Conservation (phyloP, 2,888 invertebrate genomes). For the Lasioglossum zephyrum region DNA sequence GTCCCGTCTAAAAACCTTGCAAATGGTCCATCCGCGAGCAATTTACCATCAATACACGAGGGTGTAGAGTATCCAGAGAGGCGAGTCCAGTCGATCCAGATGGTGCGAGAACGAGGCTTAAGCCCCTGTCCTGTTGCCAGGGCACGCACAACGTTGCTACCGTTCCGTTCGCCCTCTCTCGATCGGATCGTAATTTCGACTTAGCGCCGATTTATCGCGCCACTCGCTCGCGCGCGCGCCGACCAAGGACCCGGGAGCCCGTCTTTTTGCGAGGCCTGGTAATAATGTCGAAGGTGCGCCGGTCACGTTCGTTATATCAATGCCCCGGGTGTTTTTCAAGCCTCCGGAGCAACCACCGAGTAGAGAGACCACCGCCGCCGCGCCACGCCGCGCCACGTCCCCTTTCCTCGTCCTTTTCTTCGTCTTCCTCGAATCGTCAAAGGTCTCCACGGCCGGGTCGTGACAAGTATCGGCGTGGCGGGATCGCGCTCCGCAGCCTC, state of each 20-base stretch:
- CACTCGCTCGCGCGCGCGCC: constrained; percentile 13
- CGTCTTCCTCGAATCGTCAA: constrained; percentile 55
- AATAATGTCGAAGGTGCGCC: constrained; percentile 77
- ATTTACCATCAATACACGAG: constrained; percentile 66
- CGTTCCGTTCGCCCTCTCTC: constrained; percentile 47
- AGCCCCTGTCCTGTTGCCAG: constrained; percentile 76
- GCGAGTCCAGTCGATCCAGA: constrained; percentile 68
- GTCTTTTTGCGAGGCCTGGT: constrained; percentile 62
- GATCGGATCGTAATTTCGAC: constrained; percentile 81
- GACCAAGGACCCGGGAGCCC: constrained; percentile 43
- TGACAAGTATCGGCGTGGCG: constrained; percentile 61
- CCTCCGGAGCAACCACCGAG: background rate
- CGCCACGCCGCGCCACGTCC: constrained; percentile 55
- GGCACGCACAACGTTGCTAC: constrained; percentile 76
- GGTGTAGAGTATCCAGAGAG: constrained; percentile 36
- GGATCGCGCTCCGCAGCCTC: constrained; percentile 57
- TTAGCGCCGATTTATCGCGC: constrained; percentile 81
- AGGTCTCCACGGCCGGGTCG: constrained; percentile 56
- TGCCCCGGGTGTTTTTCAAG: constrained; percentile 71
- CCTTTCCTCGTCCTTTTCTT: constrained; percentile 64
- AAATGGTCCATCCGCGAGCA: constrained; percentile 52
- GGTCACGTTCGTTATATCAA: constrained; percentile 81
- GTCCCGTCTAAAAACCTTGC: constrained; percentile 52
- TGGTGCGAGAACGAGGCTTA: constrained; percentile 75
- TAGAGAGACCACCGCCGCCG: constrained; percentile 28